phyloP scores from a whole-genome alignment of 2,113 vertebrate genomes.

The Hiodon alosoides region DNA sequence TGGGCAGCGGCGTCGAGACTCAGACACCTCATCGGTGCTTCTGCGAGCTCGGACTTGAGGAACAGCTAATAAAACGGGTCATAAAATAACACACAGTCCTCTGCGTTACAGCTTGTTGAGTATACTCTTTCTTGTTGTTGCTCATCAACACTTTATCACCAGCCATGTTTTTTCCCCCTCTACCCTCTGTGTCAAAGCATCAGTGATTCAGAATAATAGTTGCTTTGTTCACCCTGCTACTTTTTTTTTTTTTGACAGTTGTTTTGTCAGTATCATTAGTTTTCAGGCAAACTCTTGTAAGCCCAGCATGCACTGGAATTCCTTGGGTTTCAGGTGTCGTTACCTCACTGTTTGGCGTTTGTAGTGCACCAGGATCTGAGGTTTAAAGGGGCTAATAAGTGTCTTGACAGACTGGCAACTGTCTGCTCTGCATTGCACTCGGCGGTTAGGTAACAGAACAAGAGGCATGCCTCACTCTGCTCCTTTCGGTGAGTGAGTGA shows the following conservation, averaged over 20 bases:
- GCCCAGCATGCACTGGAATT: slow-evolving; percentile 2
- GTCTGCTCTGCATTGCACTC: slow-evolving; percentile 4
- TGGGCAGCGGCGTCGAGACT: too few species aligned
- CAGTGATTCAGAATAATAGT: too few species aligned
- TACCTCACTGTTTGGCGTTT: neutral
- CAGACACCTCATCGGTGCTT: neutral
- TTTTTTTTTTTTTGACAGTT: too few species aligned
- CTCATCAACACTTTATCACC: too few species aligned
- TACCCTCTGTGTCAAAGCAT: neutral
- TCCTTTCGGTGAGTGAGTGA: neutral
- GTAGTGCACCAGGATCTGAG: neutral
- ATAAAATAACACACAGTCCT: too few species aligned
- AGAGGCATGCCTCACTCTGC: neutral
- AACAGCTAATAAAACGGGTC: too few species aligned
- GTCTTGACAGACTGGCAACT: slow-evolving; percentile 7
- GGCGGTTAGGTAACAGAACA: slow-evolving; percentile 6
- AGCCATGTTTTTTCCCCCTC: slow-evolving; percentile 11
- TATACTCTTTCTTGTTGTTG: too few species aligned
- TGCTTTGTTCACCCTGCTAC: slow-evolving; percentile 48
- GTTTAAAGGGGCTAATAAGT: neutral
- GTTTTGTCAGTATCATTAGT: neutral
- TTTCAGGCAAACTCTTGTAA: neutral
- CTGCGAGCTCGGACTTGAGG: too few species aligned
- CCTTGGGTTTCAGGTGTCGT: neutral
- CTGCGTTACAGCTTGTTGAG: too few species aligned